Conservation (phyloP, 2,113 vertebrate species). For the Ammodytes dubius region DNA sequence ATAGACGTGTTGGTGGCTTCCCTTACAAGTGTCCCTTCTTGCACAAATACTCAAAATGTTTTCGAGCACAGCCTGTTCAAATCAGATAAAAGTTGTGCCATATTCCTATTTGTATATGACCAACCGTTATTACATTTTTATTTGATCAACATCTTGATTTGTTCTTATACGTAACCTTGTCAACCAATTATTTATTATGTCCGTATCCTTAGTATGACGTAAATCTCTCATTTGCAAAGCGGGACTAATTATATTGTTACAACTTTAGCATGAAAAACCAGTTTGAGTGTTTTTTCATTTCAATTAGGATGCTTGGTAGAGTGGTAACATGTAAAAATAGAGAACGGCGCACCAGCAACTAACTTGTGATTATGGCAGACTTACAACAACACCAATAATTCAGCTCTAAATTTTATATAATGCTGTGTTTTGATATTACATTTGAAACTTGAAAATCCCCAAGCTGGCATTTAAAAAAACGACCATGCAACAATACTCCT, state of each 20-base stretch:
- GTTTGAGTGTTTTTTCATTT: too few species aligned
- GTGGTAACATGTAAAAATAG: not conserved
- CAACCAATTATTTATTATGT: too few species aligned
- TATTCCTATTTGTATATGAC: not conserved
- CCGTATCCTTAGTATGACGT: too few species aligned
- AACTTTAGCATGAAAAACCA: too few species aligned
- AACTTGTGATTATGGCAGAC: not conserved
- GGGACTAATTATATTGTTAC: too few species aligned
- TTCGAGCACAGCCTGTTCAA: not conserved
- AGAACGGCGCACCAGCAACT: not conserved
- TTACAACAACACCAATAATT: not conserved
- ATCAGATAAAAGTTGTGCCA: not conserved
- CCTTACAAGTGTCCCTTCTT: not conserved
- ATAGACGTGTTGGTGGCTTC: not conserved
- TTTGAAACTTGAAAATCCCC: not conserved
- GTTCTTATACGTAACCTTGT: too few species aligned
- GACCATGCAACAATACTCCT: not conserved
- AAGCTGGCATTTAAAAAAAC: not conserved
- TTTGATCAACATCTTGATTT: too few species aligned
- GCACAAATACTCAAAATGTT: not conserved
- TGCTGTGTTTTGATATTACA: not conserved
- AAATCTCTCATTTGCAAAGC: too few species aligned
- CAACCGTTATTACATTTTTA: too few species aligned
- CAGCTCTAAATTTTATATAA: not conserved
- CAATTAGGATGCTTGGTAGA: too few species aligned